Evolutionary conservation across 2,797 vertebrate species (phyloP).

Genomic region (Chiroxiphia lanceolata): DNA sequence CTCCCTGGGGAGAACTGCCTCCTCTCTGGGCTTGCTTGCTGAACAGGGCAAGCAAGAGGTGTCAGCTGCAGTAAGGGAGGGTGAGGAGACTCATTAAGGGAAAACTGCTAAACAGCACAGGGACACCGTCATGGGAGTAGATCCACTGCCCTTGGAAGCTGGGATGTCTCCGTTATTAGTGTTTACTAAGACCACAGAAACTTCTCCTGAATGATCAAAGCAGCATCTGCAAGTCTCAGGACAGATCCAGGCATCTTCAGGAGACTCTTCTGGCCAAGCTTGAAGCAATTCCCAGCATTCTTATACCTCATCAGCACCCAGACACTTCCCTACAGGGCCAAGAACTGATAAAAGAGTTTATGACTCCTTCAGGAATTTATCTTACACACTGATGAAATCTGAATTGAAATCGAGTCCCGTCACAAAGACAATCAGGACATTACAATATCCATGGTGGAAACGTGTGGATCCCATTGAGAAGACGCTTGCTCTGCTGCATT

Average conservation of each 20-base stretch:
- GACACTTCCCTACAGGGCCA: accelerated
- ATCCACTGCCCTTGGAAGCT: neutral
- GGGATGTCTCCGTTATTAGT: neutral
- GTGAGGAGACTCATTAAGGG: neutral
- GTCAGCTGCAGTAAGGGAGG: neutral
- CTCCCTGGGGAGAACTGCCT: neutral
- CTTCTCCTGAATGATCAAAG: neutral
- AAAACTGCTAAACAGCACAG: neutral
- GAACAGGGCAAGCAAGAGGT: neutral
- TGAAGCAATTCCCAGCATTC: neutral
- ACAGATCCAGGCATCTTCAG: neutral
- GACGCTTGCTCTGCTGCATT: neutral
- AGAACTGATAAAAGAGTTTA: neutral
- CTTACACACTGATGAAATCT: accelerated
- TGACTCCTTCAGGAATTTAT: neutral
- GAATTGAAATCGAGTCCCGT: neutral
- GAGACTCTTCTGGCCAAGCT: neutral
- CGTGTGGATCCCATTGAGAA: neutral
- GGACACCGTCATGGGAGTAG: neutral
- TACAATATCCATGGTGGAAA: accelerated
- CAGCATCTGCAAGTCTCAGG: neutral
- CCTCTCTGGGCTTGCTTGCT: neutral
- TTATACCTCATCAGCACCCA: accelerated
- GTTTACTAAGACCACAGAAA: neutral
- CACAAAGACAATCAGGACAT: accelerated